phyloP scores from a whole-genome alignment of 2,113 vertebrate species.

The Mus musculus region DNA sequence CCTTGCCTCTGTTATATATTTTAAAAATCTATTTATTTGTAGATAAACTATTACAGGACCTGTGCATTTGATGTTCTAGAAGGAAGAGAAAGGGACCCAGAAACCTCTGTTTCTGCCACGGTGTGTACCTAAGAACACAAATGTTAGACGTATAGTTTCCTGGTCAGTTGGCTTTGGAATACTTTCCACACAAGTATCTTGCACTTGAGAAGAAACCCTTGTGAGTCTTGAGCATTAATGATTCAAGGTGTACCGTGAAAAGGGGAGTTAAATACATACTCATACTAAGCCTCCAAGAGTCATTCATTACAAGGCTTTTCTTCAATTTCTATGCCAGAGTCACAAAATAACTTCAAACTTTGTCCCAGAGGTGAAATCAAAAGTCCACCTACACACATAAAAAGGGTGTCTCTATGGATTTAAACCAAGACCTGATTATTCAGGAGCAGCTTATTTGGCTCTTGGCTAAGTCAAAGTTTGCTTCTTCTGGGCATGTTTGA shows the following conservation, averaged over 20 bases:
- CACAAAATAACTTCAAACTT: slow-evolving; percentile 79
- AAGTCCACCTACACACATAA: slow-evolving; percentile 78
- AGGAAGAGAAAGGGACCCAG: background rate
- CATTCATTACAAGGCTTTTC: slow-evolving; percentile 52
- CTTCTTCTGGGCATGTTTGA: slow-evolving; percentile 81
- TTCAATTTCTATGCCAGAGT: slow-evolving; percentile 76
- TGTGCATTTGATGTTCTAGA: slow-evolving; percentile 1
- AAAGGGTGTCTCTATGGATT: slow-evolving; percentile 75
- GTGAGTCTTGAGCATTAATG: slow-evolving; percentile 52
- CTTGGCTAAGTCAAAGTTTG: slow-evolving; percentile 80
- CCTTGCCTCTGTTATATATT: background rate
- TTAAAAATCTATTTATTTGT: background rate
- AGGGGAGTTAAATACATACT: slow-evolving; percentile 62
- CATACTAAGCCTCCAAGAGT: slow-evolving; percentile 46
- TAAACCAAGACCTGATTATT: slow-evolving; percentile 77
- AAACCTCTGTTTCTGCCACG: background rate
- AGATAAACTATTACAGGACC: background rate
- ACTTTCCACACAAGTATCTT: slow-evolving; percentile 19
- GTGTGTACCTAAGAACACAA: slow-evolving; percentile 2
- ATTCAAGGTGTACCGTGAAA: slow-evolving; percentile 41
- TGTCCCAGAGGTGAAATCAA: slow-evolving; percentile 75
- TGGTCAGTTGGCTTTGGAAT: slow-evolving; percentile 30
- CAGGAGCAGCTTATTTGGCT: slow-evolving; percentile 76
- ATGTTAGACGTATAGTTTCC: background rate
- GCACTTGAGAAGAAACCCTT: slow-evolving; percentile 24